phyloP scores from a whole-genome alignment of 2,888 invertebrate species.

The Taphrorychus bicolor region DNA sequence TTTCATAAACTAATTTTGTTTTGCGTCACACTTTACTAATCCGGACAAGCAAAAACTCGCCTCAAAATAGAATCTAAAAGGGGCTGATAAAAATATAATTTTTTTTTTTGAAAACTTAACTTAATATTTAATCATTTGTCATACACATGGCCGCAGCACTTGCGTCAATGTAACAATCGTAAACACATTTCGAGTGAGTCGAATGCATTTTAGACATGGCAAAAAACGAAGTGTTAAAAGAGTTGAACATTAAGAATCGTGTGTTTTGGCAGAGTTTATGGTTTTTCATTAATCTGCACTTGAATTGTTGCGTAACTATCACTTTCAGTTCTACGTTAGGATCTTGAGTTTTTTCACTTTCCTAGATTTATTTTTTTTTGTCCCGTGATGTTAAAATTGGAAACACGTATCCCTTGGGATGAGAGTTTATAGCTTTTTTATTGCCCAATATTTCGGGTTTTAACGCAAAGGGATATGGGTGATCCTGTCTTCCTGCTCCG shows the following conservation, averaged over 20 bases:
- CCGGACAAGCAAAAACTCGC: neutral
- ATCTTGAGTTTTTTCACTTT: no score
- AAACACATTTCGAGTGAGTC: neutral
- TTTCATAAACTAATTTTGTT: no score
- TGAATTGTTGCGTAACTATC: neutral
- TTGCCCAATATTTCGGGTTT: neutral
- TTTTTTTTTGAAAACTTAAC: no score
- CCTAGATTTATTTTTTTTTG: neutral
- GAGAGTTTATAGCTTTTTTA: neutral
- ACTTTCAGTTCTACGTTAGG: no score
- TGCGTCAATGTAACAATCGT: neutral
- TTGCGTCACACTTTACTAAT: no score
- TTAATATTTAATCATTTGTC: neutral
- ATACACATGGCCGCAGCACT: neutral
- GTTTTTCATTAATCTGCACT: neutral
- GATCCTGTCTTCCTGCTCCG: slow-evolving; percentile 2
- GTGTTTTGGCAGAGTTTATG: neutral
- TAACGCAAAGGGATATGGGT: neutral
- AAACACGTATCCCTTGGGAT: neutral
- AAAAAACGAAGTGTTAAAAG: neutral
- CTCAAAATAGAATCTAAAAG: neutral
- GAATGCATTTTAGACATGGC: neutral
- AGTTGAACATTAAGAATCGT: neutral
- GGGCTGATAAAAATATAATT: neutral
- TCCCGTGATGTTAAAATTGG: neutral